phyloP scores from a whole-genome alignment of 1,140 invertebrate genomes.

The Eupristina koningsbergeri region DNA sequence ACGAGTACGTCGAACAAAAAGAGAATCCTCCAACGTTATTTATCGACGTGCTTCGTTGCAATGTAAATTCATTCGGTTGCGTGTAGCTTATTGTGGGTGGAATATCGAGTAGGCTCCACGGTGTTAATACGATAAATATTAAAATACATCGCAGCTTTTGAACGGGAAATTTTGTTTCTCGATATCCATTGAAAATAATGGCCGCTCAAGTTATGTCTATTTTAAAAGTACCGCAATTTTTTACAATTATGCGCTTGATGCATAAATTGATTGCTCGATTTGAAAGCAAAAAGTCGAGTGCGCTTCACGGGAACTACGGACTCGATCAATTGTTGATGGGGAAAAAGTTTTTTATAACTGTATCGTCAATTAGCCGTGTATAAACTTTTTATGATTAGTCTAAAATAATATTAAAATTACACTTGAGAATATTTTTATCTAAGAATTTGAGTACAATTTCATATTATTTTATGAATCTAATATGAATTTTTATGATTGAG shows the following conservation, averaged over 20 bases:
- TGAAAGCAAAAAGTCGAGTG: too few relatives aligned
- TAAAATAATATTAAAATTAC: not conserved
- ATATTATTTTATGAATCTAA: not conserved
- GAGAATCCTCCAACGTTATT: not conserved
- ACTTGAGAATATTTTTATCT: not conserved
- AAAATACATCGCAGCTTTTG: too few relatives aligned
- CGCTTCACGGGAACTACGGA: too few relatives aligned
- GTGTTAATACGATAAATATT: too few relatives aligned
- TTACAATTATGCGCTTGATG: too few relatives aligned
- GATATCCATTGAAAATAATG: too few relatives aligned
- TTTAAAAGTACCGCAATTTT: too few relatives aligned
- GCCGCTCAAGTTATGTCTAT: too few relatives aligned
- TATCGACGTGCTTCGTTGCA: not conserved
- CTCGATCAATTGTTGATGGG: too few relatives aligned
- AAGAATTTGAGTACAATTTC: not conserved
- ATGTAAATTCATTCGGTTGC: slow-evolving; percentile 5
- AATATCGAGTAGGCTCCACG: not conserved
- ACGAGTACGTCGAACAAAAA: not conserved
- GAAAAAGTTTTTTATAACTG: too few relatives aligned
- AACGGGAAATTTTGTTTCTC: too few relatives aligned
- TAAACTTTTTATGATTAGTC: not conserved
- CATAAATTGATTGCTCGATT: too few relatives aligned
- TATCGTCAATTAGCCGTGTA: not conserved
- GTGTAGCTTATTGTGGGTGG: not conserved
- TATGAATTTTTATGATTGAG: not conserved